Base-by-base conservation (phyloP, 2,113 vertebrate species). In the Corythornis madagascariensis region DNA sequence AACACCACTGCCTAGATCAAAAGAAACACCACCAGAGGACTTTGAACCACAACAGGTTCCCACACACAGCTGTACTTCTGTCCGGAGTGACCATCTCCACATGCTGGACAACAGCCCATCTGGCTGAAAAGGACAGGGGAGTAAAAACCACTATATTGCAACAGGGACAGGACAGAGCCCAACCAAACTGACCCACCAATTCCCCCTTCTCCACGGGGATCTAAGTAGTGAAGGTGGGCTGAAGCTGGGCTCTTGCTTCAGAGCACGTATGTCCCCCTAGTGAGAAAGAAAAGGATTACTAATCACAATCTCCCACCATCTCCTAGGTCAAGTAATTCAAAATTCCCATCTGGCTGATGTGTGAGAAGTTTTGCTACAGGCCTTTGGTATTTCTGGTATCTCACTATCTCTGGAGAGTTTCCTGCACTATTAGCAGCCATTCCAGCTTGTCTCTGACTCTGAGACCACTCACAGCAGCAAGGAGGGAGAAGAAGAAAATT, bases 361-460 rank as follows among this genome's bases (percentile, higher is more conserved):
- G 86, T 84, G 53, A 16, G 28, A 79, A 84, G 43, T 56, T 90
- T 83, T 50, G 67, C 55, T 76, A 76, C 21, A 66, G 31, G n/a
- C 18, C 16, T 88, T 86, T 92, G 33, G 16, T 61, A 65, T 60
- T 86, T 84, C 50, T 86, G 35, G 26, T 73, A 70, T 56, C 65
- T 91, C 66, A 63, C 71, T 74, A 88, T 77, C 26, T 89, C 76
- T 53, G 81, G 70, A 92, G 86, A 90, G 74, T 79, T 92, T 86
- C 77, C 90, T 35, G 84, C n/a, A 9, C 45, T 90, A 53, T 5
- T 92, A 88, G 77, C 88, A 94, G 35, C 43, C 85, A 63, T 70
- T 94, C 60, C 71, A 76, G 55, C 28, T 92, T 76, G 48, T 69
- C 29, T 83, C 66, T 86, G 70, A 69, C 76, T 89, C 53, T 16